These are phyloP conservation scores for Sweltsa coloradensis DNA, from an alignment of 1,140 invertebrate genomes.

Conservation along the genomic window DNA sequence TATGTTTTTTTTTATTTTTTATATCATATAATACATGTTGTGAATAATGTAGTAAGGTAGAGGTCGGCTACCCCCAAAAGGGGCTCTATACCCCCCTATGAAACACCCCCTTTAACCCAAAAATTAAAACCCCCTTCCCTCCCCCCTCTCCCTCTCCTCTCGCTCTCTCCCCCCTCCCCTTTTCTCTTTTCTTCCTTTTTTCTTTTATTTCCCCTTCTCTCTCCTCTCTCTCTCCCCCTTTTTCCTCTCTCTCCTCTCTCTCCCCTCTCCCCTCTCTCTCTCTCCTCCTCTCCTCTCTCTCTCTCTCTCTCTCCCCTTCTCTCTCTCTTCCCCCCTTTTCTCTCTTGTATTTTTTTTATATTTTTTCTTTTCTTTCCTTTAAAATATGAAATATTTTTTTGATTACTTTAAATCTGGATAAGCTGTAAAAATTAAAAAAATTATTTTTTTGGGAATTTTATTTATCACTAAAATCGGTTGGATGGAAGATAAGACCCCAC, in stretches of 20 bases:
- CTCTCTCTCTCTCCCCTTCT: background rate
- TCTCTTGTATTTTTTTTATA: background rate
- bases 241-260: background rate
- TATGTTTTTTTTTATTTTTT: too few relatives aligned
- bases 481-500: too few relatives aligned
- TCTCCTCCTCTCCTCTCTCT: background rate
- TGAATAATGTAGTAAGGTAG: too few relatives aligned
- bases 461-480: too few relatives aligned
- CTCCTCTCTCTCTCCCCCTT: background rate
- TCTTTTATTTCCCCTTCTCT: background rate
- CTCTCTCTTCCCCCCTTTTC: background rate
- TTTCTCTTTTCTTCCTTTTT: background rate
- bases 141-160: background rate
- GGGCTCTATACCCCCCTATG: too few relatives aligned
- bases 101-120: too few relatives aligned
- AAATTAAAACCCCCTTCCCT: background rate
- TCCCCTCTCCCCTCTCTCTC: background rate
- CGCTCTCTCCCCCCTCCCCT: background rate
- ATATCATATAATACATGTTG: too few relatives aligned
- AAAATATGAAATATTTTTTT: background rate
- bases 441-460: too few relatives aligned
- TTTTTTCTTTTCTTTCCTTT: background rate
- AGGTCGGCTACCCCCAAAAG: too few relatives aligned
- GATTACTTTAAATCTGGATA: too few relatives aligned
- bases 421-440: too few relatives aligned